A percentile compares a stretch with the other conserved stretches of the same genome.
These are phyloP conservation scores for Heteronetta atricapilla DNA, from an alignment of 2,113 vertebrate genomes.

Conservation along the genomic window DNA sequence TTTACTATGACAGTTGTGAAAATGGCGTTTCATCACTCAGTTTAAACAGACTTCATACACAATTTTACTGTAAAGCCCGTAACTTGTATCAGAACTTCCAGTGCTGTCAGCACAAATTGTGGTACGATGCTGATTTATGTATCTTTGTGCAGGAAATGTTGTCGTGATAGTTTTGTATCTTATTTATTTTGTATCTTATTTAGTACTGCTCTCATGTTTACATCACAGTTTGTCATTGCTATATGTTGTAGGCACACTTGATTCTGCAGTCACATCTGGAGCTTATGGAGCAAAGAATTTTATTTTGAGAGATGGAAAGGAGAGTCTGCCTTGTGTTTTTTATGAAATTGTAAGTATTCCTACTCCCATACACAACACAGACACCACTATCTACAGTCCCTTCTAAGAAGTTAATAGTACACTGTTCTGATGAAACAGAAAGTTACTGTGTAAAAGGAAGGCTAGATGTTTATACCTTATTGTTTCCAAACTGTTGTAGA, in stretches of 20 bases:
- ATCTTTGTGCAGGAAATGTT: not conserved
- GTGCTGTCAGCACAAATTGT: not conserved
- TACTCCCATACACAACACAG: not conserved
- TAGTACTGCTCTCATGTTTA: not conserved
- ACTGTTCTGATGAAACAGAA: not conserved
- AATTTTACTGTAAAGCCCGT: not conserved
- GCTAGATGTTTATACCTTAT: not conserved
- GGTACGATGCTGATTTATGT: not conserved
- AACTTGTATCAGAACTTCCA: not conserved
- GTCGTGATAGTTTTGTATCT: not conserved
- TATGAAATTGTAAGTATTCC: slow-evolving; percentile 91
- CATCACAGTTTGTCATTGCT: not conserved
- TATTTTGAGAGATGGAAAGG: slow-evolving; percentile 89
- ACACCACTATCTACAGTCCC: not conserved
- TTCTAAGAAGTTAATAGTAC: not conserved
- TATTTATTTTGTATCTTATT: not conserved
- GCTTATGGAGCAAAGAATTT: slow-evolving; percentile 88
- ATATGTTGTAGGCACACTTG: slow-evolving; percentile 82
- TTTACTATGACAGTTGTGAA: not conserved
- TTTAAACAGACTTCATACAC: not conserved
- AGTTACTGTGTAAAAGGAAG: not conserved
- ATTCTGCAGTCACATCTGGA: slow-evolving; percentile 91
- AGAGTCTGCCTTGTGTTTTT: slow-evolving; percentile 86
- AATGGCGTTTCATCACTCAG: not conserved
- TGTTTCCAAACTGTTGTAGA: not conserved